Evolutionary conservation across 2,113 vertebrate genomes (phyloP).

Genomic region (Tricholaema leucomelas): DNA sequence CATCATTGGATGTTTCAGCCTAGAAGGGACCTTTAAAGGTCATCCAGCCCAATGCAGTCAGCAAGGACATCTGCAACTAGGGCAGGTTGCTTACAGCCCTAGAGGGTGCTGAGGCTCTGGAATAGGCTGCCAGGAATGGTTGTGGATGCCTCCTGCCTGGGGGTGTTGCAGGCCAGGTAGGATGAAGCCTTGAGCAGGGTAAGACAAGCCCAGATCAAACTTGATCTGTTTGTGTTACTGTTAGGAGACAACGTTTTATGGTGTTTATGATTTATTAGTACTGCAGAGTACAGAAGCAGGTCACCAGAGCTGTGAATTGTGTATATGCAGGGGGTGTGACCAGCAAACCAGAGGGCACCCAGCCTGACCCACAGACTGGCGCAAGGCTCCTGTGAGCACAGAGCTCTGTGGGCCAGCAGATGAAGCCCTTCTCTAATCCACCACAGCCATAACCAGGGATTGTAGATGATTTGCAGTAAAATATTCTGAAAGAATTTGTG

Average conservation of each 20-base stretch:
- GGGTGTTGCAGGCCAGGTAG: no score
- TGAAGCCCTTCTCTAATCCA: neutral
- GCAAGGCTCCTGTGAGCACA: neutral
- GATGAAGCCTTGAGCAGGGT: neutral
- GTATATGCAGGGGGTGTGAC: accelerated
- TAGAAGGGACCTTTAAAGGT: no score
- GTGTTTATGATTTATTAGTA: neutral
- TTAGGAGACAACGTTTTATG: accelerated
- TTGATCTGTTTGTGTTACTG: accelerated
- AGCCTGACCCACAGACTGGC: neutral
- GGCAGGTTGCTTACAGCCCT: no score
- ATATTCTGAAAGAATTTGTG: neutral
- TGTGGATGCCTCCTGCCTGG: no score
- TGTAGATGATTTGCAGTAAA: neutral
- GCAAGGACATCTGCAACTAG: no score
- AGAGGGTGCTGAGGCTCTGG: no score
- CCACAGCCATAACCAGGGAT: neutral
- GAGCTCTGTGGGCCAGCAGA: neutral
- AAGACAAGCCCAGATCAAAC: neutral
- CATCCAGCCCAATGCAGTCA: no score
- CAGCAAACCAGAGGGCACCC: neutral
- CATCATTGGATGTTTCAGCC: no score
- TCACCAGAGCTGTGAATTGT: accelerated
- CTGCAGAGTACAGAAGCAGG: neutral
- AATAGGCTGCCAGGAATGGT: no score